Base-by-base conservation (phyloP, 2,888 invertebrate genomes). In the Scotopteryx bipunctaria region DNA sequence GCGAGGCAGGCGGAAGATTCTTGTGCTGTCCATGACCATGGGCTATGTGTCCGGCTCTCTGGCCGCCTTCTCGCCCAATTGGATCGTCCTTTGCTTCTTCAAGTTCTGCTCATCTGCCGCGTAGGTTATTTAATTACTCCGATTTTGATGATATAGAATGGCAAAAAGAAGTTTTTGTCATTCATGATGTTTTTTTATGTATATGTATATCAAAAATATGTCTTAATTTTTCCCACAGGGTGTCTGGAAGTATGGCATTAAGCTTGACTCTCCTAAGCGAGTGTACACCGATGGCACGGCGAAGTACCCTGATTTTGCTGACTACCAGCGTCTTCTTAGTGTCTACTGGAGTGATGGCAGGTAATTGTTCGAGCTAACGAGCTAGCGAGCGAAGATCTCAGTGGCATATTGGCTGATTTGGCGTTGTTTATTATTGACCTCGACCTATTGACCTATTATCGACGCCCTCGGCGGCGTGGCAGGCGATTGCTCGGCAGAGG, bases 61-160 rank as follows among this genome's bases (percentile, higher is more conserved):
- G 1, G 92, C 93, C 0, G 91, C 92, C 0, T 84, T 93, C 47
- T 92, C 94, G 0, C 91, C 92, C 0, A 91, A 91, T 61, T 94
- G 93, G 74, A 89, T 91, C 49, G 88, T 92, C 42, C 78, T 94
- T 6, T 75, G 91, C 15, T 61, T 91, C 0, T 91, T 93, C 31
- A 90, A 95, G 61, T 92, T 94, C 55, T 63, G 93, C 0, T 94
- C 92, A 33, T 94, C 95, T 4, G 93, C 94, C 51, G 81, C 91
- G 90, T 89, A 55, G 83, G 87, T 82, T n/a, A n/a, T n/a, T n/a
- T n/a, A n/a, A n/a, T n/a, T n/a, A n/a, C n/a, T n/a, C n/a, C n/a
- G n/a, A n/a, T n/a, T n/a, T n/a, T n/a, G n/a, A n/a, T n/a, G n/a
- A n/a, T n/a, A n/a, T n/a, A n/a, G n/a, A n/a, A n/a, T n/a, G n/a